Evolutionary conservation across 2,888 invertebrate species (phyloP).

Genomic region (Pandemis cinnamomeana): DNA sequence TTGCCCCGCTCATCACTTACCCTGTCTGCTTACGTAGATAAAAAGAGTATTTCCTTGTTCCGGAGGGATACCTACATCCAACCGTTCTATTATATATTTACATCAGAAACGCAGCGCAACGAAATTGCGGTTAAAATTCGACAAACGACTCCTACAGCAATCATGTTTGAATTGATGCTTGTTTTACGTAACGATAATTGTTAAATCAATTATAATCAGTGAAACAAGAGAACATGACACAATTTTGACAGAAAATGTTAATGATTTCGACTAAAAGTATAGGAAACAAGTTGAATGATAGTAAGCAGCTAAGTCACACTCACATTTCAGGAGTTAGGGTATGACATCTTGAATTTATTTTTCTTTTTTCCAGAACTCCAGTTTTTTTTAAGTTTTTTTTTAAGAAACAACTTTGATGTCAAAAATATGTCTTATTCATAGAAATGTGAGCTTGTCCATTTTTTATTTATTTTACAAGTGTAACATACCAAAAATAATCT

Average conservation of each 20-base stretch:
- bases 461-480: neutral
- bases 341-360: no score
- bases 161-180: neutral
- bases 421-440: no score
- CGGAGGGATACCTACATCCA: neutral
- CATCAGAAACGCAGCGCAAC: neutral
- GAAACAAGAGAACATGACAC: neutral
- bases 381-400: no score
- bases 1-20: slow-evolving; percentile 25
- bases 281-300: neutral
- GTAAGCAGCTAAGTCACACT: no score
- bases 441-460: no score
- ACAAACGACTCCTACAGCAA: neutral
- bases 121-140: neutral
- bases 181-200: neutral
- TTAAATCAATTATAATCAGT: neutral
- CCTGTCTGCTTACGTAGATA: slow-evolving; percentile 28
- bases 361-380: no score
- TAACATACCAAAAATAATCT: neutral
- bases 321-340: no score
- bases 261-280: neutral
- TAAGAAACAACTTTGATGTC: no score
- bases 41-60: slow-evolving; percentile 32
- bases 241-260: neutral
- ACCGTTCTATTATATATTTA: neutral